Conservation (phyloP, 2,113 vertebrate genomes). For the Odobenus rosmarus region DNA sequence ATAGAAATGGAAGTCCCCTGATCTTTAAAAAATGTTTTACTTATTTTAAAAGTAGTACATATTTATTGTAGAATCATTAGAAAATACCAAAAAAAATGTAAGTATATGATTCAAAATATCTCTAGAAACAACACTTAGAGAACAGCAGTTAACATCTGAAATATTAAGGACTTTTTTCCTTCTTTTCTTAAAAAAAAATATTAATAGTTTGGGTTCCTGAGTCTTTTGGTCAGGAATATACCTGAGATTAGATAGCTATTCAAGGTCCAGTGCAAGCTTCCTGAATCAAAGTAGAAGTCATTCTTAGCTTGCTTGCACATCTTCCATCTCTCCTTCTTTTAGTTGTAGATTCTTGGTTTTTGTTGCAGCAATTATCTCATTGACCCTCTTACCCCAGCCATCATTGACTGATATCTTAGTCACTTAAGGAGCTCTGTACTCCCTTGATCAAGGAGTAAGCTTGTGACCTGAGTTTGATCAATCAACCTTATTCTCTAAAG, state of each 20-base stretch:
- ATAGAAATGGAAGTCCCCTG: neutral
- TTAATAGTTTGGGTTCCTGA: neutral
- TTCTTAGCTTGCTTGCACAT: neutral
- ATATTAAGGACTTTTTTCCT: too few relatives aligned
- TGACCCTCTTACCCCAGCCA: neutral
- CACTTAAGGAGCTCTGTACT: neutral
- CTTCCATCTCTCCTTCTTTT: neutral
- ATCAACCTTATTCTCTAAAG: neutral
- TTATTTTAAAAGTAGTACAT: neutral
- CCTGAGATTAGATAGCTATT: neutral
- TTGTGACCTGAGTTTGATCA: neutral
- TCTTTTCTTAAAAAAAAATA: neutral
- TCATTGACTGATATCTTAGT: neutral
- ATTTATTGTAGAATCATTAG: neutral
- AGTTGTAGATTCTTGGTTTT: neutral
- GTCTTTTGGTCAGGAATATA: neutral
- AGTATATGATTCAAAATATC: neutral
- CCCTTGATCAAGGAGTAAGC: neutral
- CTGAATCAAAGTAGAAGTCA: neutral
- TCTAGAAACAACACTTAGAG: neutral
- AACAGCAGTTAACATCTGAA: too few relatives aligned
- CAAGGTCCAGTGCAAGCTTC: neutral
- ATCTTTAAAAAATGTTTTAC: neutral
- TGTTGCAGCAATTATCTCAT: neutral
- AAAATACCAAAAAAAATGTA: neutral